Evolutionary conservation across 2,113 vertebrate genomes (phyloP).

Genomic region (Lethenteron reissneri): DNA sequence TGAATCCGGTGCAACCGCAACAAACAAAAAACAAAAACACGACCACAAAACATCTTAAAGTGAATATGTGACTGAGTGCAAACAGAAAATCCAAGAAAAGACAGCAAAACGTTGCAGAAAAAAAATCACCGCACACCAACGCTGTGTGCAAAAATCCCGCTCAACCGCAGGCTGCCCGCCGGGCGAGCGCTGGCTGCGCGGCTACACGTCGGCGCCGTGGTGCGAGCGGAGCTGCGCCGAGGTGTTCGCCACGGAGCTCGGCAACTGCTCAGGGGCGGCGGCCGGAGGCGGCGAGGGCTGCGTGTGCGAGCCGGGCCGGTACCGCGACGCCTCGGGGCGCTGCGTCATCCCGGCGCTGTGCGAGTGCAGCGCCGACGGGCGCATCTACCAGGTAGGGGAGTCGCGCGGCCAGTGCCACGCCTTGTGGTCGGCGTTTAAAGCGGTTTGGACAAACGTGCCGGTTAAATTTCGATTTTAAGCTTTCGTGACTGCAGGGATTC

Average conservation of each 20-base stretch:
- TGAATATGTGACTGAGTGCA: too few relatives aligned
- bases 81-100: too few relatives aligned
- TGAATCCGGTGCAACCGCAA: too few relatives aligned
- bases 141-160: too few relatives aligned
- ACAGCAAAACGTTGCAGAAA: too few relatives aligned
- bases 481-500: too few relatives aligned
- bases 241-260: slow-evolving; percentile 16
- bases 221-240: slow-evolving; percentile 41
- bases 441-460: too few relatives aligned
- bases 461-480: too few relatives aligned
- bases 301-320: slow-evolving; percentile 29
- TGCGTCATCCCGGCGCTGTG: slow-evolving; percentile 42
- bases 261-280: slow-evolving; percentile 12
- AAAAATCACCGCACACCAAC: too few relatives aligned
- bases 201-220: slow-evolving; percentile 8
- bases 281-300: slow-evolving; percentile 18
- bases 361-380: slow-evolving; percentile 29
- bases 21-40: too few relatives aligned
- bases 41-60: too few relatives aligned
- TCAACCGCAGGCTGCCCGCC: slow-evolving; percentile 28
- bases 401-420: neutral
- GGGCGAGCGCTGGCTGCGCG: slow-evolving; percentile 32
- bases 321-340: slow-evolving; percentile 23
- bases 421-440: too few relatives aligned
- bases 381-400: slow-evolving; percentile 23